phyloP scores from a whole-genome alignment of 2,113 vertebrate species.

The Crotalus viridis region DNA sequence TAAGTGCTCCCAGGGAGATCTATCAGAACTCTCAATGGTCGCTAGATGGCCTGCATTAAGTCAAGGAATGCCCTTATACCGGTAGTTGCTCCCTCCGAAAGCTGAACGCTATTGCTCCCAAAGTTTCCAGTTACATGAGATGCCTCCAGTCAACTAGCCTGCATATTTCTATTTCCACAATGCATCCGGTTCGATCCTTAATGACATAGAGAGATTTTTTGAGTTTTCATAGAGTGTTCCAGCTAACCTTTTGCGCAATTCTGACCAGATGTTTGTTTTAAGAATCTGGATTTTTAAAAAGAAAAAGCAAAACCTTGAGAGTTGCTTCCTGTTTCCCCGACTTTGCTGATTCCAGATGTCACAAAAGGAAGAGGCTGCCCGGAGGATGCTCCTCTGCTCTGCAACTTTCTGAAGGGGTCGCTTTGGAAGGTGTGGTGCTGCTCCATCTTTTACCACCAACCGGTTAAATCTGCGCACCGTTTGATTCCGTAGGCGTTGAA shows the following conservation, averaged over 20 bases:
- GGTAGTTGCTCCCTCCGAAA: not conserved
- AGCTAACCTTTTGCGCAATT: not conserved
- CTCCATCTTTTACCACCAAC: not conserved
- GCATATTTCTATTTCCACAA: not conserved
- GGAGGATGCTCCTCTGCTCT: not conserved
- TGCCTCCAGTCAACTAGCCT: not conserved
- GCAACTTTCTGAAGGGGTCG: not conserved
- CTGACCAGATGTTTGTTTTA: not conserved
- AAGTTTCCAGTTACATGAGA: not conserved
- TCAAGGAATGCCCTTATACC: not conserved
- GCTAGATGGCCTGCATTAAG: not conserved
- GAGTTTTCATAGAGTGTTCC: not conserved
- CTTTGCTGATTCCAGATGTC: not conserved
- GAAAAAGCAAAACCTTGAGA: not conserved
- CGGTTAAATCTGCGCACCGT: not conserved
- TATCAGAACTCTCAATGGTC: not conserved
- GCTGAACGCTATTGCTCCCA: not conserved
- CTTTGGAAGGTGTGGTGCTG: not conserved
- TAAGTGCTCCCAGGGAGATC: not conserved
- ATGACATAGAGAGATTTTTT: not conserved
- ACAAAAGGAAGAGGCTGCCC: not conserved
- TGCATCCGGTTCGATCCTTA: not conserved
- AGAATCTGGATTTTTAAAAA: not conserved
- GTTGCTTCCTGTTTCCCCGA: slow-evolving; percentile 16
- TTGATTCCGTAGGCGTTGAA: not conserved